A percentile compares a stretch with the other conserved stretches of the same genome.
These are phyloP conservation scores for Aphelocoma coerulescens DNA, from an alignment of 2,113 vertebrate species.

Conservation along the genomic window DNA sequence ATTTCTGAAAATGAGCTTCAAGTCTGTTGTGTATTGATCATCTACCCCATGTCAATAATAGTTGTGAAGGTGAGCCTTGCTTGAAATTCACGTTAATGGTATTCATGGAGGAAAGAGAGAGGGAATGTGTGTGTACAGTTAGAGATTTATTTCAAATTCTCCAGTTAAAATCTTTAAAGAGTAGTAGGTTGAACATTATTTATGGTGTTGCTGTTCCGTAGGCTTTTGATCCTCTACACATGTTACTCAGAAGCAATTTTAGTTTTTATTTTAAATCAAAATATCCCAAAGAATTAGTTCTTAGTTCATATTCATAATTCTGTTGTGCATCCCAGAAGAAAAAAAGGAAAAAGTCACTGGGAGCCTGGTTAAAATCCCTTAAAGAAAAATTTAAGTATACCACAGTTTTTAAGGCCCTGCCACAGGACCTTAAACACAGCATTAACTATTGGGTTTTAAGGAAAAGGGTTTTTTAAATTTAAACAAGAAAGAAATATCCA, in stretches of 20 bases:
- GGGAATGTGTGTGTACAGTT: background rate
- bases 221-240: background rate
- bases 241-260: background rate
- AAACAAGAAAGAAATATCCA: background rate
- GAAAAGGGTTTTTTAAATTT: background rate
- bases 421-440: background rate
- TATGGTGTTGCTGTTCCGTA: background rate
- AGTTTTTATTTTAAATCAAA: background rate
- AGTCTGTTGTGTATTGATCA: constrained; percentile 67
- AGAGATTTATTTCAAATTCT: constrained; percentile 1
- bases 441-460: background rate
- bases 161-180: background rate
- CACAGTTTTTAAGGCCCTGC: background rate
- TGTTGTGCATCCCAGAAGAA: background rate
- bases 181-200: background rate
- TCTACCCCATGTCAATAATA: constrained; percentile 34
- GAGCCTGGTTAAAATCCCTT: background rate
- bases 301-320: background rate
- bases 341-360: background rate
- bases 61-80: constrained; percentile 60
- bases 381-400: background rate
- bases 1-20: constrained; percentile 70
- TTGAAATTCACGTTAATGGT: constrained; percentile 47
- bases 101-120: constrained; percentile 9
- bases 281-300: background rate